These are phyloP conservation scores for Sinocyclocheilus grahami DNA, from an alignment of 2,113 vertebrate species.

Conservation along the genomic window DNA sequence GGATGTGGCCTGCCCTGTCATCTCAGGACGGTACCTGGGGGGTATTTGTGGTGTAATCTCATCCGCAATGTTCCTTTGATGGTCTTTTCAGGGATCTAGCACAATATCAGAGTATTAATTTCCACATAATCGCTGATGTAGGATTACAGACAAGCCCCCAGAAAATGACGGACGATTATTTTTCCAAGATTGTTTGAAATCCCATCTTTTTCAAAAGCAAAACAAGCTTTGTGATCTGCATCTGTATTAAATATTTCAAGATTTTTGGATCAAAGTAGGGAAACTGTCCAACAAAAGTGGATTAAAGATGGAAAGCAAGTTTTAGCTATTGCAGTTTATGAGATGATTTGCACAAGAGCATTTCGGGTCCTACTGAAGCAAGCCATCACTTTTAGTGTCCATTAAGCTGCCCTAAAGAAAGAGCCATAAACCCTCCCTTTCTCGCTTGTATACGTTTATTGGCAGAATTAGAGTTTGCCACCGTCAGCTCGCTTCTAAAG, in stretches of 20 bases:
- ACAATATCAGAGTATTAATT: not conserved
- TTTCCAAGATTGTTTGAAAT: not conserved
- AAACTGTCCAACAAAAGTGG: slow-evolving; percentile 1
- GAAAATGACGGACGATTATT: not conserved
- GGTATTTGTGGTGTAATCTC: slow-evolving; percentile 51
- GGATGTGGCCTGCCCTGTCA: slow-evolving; percentile 1
- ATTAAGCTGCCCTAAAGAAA: slow-evolving; percentile 39
- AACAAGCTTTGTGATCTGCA: not conserved
- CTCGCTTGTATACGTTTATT: slow-evolving; percentile 35
- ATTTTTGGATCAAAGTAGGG: not conserved
- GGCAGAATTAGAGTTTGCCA: slow-evolving; percentile 45
- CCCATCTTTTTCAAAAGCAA: not conserved
- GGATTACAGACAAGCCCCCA: not conserved
- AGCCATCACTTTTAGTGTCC: slow-evolving; percentile 57
- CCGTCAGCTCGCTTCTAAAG: slow-evolving; percentile 45
- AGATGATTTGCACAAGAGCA: slow-evolving; percentile 50
- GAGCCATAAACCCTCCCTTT: slow-evolving; percentile 40
- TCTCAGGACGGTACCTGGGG: slow-evolving; percentile 46
- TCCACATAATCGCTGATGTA: not conserved
- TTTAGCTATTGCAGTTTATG: slow-evolving; percentile 31
- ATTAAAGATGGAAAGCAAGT: slow-evolving; percentile 32
- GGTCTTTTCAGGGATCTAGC: slow-evolving; percentile 3
- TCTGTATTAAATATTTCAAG: not conserved
- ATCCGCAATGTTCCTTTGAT: slow-evolving; percentile 5
- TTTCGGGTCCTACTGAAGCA: slow-evolving; percentile 42